Conservation (phyloP, 2,797 vertebrate genomes). For the Epinephelus awoara region DNA sequence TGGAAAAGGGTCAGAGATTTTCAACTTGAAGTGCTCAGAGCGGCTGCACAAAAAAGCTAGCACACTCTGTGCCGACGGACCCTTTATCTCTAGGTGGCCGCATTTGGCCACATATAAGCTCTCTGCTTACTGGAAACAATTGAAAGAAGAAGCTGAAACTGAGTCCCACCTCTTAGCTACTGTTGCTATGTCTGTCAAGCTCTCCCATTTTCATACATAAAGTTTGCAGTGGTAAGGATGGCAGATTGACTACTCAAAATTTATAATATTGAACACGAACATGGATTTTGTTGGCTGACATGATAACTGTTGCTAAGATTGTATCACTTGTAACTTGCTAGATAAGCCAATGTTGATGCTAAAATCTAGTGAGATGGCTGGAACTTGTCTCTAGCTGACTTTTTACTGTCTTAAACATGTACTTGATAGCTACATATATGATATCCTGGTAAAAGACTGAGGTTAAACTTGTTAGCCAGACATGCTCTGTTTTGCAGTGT, state of each 20-base stretch:
- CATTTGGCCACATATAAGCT: too few relatives aligned
- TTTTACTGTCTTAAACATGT: background rate
- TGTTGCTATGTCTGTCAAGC: background rate
- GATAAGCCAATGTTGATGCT: background rate
- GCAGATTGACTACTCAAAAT: background rate
- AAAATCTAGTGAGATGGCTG: background rate
- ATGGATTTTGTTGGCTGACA: background rate
- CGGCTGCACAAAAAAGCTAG: too few relatives aligned
- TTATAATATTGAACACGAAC: background rate
- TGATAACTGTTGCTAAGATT: background rate
- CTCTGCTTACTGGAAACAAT: too few relatives aligned
- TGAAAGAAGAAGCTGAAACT: too few relatives aligned
- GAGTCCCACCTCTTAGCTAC: background rate
- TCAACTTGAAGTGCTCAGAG: too few relatives aligned
- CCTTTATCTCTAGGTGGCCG: too few relatives aligned
- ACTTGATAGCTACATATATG: background rate
- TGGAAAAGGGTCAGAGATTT: too few relatives aligned
- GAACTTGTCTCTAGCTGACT: background rate
- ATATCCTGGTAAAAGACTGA: background rate
- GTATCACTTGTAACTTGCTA: background rate
- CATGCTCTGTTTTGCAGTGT: background rate
- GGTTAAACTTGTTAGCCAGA: background rate
- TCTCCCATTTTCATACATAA: background rate
- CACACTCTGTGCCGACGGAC: too few relatives aligned
- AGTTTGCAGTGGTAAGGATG: background rate